These are phyloP conservation scores for Cyprinodon variegatus DNA, from an alignment of 2,113 vertebrate species.

Conservation along the genomic window DNA sequence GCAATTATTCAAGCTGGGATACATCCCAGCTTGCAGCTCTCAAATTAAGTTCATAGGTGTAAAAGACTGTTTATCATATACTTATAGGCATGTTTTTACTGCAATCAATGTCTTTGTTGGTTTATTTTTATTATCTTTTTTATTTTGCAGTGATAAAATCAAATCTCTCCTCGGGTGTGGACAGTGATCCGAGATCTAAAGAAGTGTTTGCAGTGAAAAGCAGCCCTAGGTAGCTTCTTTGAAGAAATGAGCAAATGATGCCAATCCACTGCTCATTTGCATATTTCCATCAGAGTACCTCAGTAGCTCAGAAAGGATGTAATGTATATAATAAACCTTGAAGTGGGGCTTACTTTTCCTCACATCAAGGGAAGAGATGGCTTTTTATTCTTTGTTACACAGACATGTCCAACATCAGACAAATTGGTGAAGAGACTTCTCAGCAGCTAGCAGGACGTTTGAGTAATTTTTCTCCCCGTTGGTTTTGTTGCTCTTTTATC, in stretches of 20 bases:
- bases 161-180: background rate
- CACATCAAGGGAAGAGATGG: background rate
- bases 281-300: too few relatives aligned
- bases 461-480: slow-evolving; percentile 18
- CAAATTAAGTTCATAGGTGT: background rate
- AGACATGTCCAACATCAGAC: background rate
- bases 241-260: background rate
- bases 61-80: background rate
- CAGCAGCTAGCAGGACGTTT: slow-evolving; percentile 25
- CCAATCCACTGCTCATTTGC: background rate
- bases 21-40: background rate
- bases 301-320: background rate
- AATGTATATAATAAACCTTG: background rate
- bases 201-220: background rate
- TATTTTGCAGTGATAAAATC: background rate
- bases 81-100: background rate
- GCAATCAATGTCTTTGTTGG: too few relatives aligned
- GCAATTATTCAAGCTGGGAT: background rate
- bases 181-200: background rate
- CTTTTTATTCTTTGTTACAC: background rate
- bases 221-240: background rate
- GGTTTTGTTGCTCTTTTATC: slow-evolving; percentile 13
- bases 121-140: background rate
- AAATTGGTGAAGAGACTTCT: slow-evolving; percentile 16
- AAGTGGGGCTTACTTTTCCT: background rate